These are phyloP conservation scores for Nannospalax galili DNA, from an alignment of 2,113 vertebrate species.

Conservation along the genomic window DNA sequence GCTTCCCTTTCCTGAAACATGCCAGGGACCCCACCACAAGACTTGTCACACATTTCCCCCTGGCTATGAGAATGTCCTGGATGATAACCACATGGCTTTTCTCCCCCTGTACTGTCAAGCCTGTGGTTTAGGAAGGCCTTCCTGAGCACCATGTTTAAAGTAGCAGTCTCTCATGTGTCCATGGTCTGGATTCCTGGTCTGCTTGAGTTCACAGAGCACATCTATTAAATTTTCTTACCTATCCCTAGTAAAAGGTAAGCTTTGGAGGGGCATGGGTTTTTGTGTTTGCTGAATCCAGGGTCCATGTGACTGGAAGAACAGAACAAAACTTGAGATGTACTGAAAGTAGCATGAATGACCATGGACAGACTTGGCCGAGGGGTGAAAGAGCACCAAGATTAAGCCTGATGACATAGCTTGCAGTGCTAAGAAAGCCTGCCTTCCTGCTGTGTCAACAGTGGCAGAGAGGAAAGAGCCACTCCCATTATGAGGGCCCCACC, in stretches of 20 bases:
- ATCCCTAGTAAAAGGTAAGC: not conserved
- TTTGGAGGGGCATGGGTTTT: not conserved
- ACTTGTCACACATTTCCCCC: not conserved
- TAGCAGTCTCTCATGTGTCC: not conserved
- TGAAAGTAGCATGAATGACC: not conserved
- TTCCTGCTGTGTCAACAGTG: not conserved
- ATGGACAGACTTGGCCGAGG: not conserved
- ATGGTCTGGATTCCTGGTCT: not conserved
- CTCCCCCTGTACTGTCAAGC: not conserved
- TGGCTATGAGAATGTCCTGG: not conserved
- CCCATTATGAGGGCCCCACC: not conserved
- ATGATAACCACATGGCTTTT: not conserved
- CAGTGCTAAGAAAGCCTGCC: no score
- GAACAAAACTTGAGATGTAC: not conserved
- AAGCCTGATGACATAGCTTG: no score
- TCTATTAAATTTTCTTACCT: not conserved
- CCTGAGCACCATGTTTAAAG: not conserved
- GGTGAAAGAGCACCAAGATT: no score
- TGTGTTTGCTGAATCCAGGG: not conserved
- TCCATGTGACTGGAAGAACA: no score
- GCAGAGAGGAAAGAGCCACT: not conserved
- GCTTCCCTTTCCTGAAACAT: not conserved
- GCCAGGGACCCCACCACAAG: not conserved
- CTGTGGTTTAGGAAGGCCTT: not conserved
- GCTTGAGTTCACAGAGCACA: not conserved